Conservation (phyloP, 2,797 vertebrate species). For the Toxotes lorentzi region DNA sequence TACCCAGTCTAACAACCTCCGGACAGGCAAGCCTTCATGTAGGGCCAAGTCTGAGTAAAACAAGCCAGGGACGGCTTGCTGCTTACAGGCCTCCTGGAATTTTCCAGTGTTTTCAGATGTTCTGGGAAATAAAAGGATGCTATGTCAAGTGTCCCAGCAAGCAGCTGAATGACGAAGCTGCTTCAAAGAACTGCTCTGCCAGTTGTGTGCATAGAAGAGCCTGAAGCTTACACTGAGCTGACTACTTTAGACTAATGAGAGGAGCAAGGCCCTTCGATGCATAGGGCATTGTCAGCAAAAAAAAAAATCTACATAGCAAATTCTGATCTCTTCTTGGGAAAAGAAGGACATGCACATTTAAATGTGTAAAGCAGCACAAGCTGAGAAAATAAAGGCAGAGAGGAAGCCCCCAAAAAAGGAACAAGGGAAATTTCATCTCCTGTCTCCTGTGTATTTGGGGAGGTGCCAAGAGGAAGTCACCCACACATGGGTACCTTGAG, state of each 20-base stretch:
- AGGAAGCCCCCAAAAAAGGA: background rate
- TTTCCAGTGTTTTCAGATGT: conserved; percentile 71
- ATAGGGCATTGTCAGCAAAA: background rate
- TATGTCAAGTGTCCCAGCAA: conserved; percentile 54
- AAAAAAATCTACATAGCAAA: background rate
- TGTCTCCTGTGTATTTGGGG: conserved; percentile 11
- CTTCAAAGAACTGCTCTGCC: conserved; percentile 25
- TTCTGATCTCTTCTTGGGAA: background rate
- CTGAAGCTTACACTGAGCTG: background rate
- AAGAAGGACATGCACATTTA: conserved; percentile 1
- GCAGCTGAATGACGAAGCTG: conserved; percentile 17
- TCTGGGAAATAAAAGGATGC: conserved; percentile 71
- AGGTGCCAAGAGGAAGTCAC: conserved; percentile 43
- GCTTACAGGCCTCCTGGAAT: conserved; percentile 62
- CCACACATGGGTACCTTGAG: background rate
- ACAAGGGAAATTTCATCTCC: conserved; percentile 13
- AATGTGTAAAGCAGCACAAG: background rate
- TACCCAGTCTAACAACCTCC: conserved; percentile 46
- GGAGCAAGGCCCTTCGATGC: background rate
- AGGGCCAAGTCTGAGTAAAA: conserved; percentile 61
- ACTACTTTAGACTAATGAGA: conserved; percentile 25
- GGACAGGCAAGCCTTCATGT: conserved; percentile 62
- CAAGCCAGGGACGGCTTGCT: conserved; percentile 47
- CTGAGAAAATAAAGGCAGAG: conserved; percentile 9
- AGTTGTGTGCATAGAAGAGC: conserved; percentile 18